Evolutionary conservation across 2,888 invertebrate species (phyloP).

Genomic region (Abrostola triplasia): DNA sequence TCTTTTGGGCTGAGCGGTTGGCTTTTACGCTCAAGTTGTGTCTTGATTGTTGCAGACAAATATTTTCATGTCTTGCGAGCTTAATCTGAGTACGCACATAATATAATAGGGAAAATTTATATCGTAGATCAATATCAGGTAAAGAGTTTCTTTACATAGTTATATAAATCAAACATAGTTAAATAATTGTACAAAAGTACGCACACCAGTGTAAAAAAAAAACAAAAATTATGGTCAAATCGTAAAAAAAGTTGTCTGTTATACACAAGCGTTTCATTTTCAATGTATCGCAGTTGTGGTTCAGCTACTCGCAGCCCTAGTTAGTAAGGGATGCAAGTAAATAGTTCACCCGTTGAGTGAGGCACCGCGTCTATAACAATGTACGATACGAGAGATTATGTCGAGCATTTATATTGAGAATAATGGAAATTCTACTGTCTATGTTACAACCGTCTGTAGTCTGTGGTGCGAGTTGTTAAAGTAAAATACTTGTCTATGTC

Average conservation of each 20-base stretch:
- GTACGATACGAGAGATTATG: slow-evolving; percentile 62
- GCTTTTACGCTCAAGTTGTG: too few species aligned
- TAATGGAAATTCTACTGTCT: slow-evolving; percentile 71
- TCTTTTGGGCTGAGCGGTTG: too few species aligned
- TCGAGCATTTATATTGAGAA: slow-evolving; percentile 77
- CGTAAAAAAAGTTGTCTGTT: slow-evolving; percentile 16
- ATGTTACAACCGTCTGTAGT: slow-evolving; percentile 66
- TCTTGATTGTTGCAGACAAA: too few species aligned
- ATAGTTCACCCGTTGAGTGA: slow-evolving; percentile 86
- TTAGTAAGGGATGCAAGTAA: slow-evolving; percentile 57
- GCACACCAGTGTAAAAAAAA: slow-evolving; percentile 5
- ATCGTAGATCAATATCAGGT: too few species aligned
- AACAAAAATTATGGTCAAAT: slow-evolving; percentile 7
- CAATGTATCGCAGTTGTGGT: slow-evolving; percentile 27
- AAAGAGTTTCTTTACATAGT: too few species aligned
- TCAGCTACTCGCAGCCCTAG: slow-evolving; percentile 38
- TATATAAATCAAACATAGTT: too few species aligned
- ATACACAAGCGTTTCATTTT: slow-evolving; percentile 16
- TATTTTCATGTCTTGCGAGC: too few species aligned
- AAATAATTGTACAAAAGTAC: too few species aligned
- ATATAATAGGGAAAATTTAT: too few species aligned
- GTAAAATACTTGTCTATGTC: not conserved
- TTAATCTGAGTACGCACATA: too few species aligned
- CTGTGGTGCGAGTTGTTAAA: not conserved
- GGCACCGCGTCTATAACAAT: slow-evolving; percentile 73